Evolutionary conservation across 2,888 invertebrate species (phyloP).

Genomic region (Cryptosula pallasiana): DNA sequence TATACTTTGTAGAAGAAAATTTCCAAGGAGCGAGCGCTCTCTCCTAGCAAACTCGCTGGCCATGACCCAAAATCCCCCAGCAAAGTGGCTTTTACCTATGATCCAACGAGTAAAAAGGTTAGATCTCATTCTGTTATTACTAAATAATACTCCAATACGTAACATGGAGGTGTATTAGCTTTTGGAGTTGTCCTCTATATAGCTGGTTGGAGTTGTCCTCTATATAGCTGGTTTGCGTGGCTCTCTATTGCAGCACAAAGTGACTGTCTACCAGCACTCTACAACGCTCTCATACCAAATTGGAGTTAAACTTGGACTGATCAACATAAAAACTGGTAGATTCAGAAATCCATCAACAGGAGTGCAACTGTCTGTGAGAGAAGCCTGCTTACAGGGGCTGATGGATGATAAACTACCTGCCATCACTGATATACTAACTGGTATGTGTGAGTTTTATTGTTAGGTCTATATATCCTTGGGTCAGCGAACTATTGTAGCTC

Average conservation of each 20-base stretch:
- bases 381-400: constrained; percentile 51
- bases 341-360: constrained; percentile 73
- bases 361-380: constrained; percentile 71
- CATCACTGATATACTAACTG: constrained; percentile 59
- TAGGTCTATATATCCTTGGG: not conserved
- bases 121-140: too few relatives aligned
- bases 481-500: not conserved
- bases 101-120: not conserved
- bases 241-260: constrained; percentile 19
- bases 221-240: too few relatives aligned
- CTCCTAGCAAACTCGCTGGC: not conserved
- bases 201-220: too few relatives aligned
- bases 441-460: constrained; percentile 22
- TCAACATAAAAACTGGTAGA: constrained; percentile 72
- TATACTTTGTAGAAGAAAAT: not conserved
- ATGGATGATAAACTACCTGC: constrained; percentile 50
- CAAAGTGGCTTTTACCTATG: constrained; percentile 16
- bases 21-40: not conserved
- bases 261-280: constrained; percentile 36
- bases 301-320: constrained; percentile 59
- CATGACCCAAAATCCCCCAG: not conserved
- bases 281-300: constrained; percentile 50
- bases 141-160: too few relatives aligned
- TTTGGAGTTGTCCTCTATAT: too few relatives aligned
- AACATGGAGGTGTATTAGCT: too few relatives aligned